Evolutionary conservation across 2,113 vertebrate species (phyloP).

Genomic region (Protobothrops mucrosquamatus): DNA sequence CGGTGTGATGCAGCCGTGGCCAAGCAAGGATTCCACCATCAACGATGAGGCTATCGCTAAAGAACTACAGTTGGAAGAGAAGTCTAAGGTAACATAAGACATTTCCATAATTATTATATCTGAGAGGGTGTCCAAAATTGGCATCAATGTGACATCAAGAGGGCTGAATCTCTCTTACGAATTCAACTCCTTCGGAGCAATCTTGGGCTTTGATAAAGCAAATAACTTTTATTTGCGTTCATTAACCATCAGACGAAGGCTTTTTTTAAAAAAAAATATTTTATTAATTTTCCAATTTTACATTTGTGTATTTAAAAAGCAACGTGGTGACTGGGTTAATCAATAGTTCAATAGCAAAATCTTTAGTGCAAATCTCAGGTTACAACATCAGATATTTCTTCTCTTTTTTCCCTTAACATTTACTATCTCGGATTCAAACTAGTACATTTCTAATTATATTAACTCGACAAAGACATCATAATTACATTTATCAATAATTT

Average conservation of each 20-base stretch:
- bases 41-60: slow-evolving; percentile 86
- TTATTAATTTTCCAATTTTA: no score
- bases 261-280: not conserved
- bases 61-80: slow-evolving; percentile 88
- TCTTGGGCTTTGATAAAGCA: not conserved
- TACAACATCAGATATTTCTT: no score
- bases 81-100: slow-evolving; percentile 77
- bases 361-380: no score
- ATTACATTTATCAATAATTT: no score
- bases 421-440: no score
- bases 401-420: no score
- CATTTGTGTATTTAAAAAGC: no score
- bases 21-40: slow-evolving; percentile 67
- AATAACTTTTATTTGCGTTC: not conserved
- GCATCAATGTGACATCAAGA: not conserved
- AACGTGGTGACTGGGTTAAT: no score
- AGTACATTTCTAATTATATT: no score
- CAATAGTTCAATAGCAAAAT: no score
- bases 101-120: not conserved
- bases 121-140: not conserved
- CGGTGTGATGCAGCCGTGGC: slow-evolving; percentile 68
- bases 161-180: not conserved
- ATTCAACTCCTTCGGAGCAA: not conserved
- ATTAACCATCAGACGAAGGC: not conserved
- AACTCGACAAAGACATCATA: no score